Conservation (phyloP, 2,888 invertebrate genomes). For the Netelia melanura region DNA sequence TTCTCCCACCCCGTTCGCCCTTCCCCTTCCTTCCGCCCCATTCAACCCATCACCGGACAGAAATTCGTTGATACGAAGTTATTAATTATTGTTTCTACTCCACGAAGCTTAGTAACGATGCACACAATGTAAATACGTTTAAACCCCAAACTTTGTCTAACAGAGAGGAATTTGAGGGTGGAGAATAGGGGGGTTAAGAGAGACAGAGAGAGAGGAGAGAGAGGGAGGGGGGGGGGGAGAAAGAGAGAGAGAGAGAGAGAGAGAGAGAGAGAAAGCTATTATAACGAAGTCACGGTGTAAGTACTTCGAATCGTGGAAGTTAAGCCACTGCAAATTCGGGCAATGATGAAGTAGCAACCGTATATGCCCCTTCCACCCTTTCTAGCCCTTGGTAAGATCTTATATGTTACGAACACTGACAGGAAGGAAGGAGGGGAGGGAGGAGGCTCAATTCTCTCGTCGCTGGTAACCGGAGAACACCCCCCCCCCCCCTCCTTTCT, state of each 20-base stretch:
- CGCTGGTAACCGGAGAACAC: background rate
- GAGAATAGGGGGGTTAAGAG: background rate
- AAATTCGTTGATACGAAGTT: background rate
- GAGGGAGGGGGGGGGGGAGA: background rate
- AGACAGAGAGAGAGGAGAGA: too few species aligned
- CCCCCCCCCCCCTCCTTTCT: too few species aligned
- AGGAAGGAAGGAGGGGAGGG: background rate
- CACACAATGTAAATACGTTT: background rate
- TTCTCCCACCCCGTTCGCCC: too few species aligned
- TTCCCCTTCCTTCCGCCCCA: too few species aligned
- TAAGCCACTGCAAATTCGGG: constrained; percentile 42
- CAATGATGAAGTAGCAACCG: constrained; percentile 11
- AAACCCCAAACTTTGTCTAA: background rate
- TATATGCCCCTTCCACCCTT: too few species aligned
- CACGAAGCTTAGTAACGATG: background rate
- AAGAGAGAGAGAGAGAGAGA: background rate
- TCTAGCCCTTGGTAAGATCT: background rate
- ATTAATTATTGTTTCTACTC: background rate
- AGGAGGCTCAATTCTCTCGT: background rate
- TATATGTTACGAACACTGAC: background rate
- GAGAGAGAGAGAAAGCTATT: constrained; percentile 1
- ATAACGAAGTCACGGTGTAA: constrained; percentile 24
- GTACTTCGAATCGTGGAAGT: constrained; percentile 22
- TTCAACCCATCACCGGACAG: too few species aligned
- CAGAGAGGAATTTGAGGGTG: background rate